phyloP scores from a whole-genome alignment of 2,888 invertebrate species.

The Drosophila rubida region DNA sequence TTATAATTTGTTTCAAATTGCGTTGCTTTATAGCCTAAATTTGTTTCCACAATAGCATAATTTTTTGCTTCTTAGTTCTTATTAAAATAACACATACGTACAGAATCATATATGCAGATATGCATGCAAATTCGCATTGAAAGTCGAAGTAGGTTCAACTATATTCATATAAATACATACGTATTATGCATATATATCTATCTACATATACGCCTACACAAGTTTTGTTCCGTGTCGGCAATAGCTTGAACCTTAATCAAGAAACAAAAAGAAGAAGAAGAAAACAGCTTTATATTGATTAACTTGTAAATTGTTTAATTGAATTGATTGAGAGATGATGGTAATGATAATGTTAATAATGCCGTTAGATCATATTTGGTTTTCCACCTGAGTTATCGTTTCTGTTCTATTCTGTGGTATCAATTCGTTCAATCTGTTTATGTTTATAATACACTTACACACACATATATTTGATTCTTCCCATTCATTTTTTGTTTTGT shows the following conservation, averaged over 20 bases:
- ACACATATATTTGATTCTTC: constrained; percentile 24
- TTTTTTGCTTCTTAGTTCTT: constrained; percentile 70
- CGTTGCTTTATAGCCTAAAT: constrained; percentile 77
- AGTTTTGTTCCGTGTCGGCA: constrained; percentile 38
- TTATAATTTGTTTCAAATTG: constrained; percentile 67
- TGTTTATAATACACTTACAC: constrained; percentile 48
- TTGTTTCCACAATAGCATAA: constrained; percentile 77
- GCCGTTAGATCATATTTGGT: constrained; percentile 44
- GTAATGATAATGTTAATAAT: constrained; percentile 56
- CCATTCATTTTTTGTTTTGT: constrained; percentile 43
- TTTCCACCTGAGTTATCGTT: constrained; percentile 54
- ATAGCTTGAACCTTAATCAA: constrained; percentile 38
- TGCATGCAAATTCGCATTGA: constrained; percentile 30
- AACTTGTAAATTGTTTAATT: constrained; percentile 70
- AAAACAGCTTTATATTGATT: constrained; percentile 74
- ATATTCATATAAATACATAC: constrained; percentile 23
- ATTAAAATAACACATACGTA: constrained; percentile 42
- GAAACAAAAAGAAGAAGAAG: constrained; percentile 13
- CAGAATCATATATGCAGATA: constrained; percentile 14
- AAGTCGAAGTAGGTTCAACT: constrained; percentile 38
- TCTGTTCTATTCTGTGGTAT: constrained; percentile 44
- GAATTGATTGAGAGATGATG: constrained; percentile 36
- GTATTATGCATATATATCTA: constrained; percentile 49
- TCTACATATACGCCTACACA: constrained; percentile 21
- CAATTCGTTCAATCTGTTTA: constrained; percentile 47